Base-by-base conservation (phyloP, 35 echinoderm and acorn worm species). In the Apostichopus californicus region DNA sequence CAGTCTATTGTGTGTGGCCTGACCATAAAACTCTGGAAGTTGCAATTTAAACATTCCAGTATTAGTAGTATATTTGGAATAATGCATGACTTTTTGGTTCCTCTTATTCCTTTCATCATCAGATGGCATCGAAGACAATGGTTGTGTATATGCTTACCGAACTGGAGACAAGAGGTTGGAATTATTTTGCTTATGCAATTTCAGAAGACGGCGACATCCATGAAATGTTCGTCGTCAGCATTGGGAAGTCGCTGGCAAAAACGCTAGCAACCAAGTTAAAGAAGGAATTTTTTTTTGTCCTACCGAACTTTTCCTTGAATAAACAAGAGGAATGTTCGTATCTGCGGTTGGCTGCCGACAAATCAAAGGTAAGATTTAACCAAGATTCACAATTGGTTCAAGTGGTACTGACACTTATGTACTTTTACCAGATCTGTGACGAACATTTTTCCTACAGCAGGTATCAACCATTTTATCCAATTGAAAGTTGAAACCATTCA, bases 241-340 rank as follows among this genome's bases (percentile, higher is more conserved):
- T 87, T 6, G 57, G 83, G 5, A 63, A 61, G 22, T 5, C 9
- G 7, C 5, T 60, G 9, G 57, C 83, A 12, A 87, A 20, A 12
- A 60, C 54, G 5, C 5, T 87, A 7, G 10, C 55, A 12, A 17
- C 15, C 10, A 87, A 63, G 9, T 3, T 87, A 5, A 87, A 57
- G 83, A 87, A 87, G 61, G 83, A 5, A 2, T 65, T 8, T 18
- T 57, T 17, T n/a, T 87, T 17, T 65, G 24, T 87, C 9, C 8
- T 87, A 9, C 0, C 83, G 9, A 22, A 57, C 4, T 87, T 87
- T n/a, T 60, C 83, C 5, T 18, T 58, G 9, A 60, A 9, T 20
- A 87, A 87, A 26, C 13, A 20, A 10, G 83, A 87, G 5, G 55
- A 87, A 17, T 87, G 83, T 60, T 53, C 83, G 6, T 87, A 87